A percentile compares a stretch with the other conserved stretches of the same genome.
These are phyloP conservation scores for Trichopoda pennipes DNA, from an alignment of 2,888 invertebrate species.

Conservation along the genomic window DNA sequence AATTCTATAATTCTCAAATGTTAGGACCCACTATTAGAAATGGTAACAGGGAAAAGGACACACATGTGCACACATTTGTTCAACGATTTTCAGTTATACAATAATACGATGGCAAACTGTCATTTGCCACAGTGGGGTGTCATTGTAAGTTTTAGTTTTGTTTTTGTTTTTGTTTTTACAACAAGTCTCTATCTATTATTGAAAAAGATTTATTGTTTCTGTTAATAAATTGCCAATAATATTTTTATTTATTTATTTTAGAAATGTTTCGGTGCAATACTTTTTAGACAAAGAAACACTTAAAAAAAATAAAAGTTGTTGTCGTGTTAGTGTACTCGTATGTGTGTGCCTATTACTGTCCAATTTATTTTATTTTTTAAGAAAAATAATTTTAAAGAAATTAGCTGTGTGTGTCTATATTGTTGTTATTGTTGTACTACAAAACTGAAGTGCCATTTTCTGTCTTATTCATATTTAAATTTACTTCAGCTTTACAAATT, in stretches of 20 bases:
- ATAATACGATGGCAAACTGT: conserved; percentile 67
- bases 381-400: conserved; percentile 45
- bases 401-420: conserved; percentile 31
- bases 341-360: conserved; percentile 11
- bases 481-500: conserved; percentile 16
- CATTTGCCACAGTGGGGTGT: conserved; percentile 69
- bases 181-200: too few relatives aligned
- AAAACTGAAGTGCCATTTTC: conserved; percentile 12
- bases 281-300: conserved; percentile 21
- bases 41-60: background rate
- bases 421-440: conserved; percentile 11
- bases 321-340: too few relatives aligned
- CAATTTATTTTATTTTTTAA: conserved; percentile 5
- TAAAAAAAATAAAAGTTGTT: background rate
- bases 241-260: conserved; percentile 67
- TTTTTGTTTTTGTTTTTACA: background rate
- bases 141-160: conserved; percentile 22
- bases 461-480: conserved; percentile 20
- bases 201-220: conserved; percentile 65
- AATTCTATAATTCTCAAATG: conserved; percentile 49
- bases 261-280: conserved; percentile 49
- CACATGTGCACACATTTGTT: background rate
- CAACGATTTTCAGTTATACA: conserved; percentile 62
- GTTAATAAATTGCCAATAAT: conserved; percentile 67
- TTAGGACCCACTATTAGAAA: conserved; percentile 4